A percentile compares a stretch with the other conserved stretches of the same genome.
Evolutionary conservation across 2,888 invertebrate species (phyloP).

Genomic region (Pachycephus smyrnensis): DNA sequence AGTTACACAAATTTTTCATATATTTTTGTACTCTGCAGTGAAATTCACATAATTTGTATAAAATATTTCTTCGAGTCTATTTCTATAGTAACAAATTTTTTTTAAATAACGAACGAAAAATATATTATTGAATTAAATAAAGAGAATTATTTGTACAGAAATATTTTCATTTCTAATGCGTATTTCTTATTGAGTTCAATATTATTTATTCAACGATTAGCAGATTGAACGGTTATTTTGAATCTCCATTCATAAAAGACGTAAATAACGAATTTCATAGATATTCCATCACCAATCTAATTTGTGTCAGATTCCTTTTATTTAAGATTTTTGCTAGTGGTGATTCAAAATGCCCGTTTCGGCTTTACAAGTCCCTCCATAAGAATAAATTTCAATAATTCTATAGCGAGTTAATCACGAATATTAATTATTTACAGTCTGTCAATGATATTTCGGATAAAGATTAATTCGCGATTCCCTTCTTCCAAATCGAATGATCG

Average conservation of each 20-base stretch:
- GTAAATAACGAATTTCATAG: not conserved
- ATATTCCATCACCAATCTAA: not conserved
- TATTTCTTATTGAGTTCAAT: not conserved
- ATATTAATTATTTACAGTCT: not conserved
- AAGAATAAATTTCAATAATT: not conserved
- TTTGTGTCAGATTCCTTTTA: not conserved
- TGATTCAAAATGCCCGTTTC: not conserved
- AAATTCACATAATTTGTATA: not conserved
- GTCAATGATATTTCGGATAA: slow-evolving; percentile 28
- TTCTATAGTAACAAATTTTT: not conserved
- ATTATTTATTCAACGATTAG: not conserved
- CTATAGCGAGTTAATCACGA: not conserved
- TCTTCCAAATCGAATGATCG: slow-evolving; percentile 44
- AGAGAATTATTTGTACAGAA: not conserved
- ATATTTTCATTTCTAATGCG: not conserved
- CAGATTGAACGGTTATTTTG: not conserved
- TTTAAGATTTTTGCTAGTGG: not conserved
- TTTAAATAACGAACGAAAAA: not conserved
- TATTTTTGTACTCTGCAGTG: not conserved
- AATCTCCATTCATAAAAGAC: not conserved
- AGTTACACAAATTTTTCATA: not conserved
- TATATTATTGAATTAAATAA: not conserved
- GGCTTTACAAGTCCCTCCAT: not conserved
- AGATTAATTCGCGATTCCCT: slow-evolving; percentile 28
- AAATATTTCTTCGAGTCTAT: not conserved